These are phyloP conservation scores for Girardinichthys multiradiatus DNA, from an alignment of 2,113 vertebrate species.

Conservation along the genomic window DNA sequence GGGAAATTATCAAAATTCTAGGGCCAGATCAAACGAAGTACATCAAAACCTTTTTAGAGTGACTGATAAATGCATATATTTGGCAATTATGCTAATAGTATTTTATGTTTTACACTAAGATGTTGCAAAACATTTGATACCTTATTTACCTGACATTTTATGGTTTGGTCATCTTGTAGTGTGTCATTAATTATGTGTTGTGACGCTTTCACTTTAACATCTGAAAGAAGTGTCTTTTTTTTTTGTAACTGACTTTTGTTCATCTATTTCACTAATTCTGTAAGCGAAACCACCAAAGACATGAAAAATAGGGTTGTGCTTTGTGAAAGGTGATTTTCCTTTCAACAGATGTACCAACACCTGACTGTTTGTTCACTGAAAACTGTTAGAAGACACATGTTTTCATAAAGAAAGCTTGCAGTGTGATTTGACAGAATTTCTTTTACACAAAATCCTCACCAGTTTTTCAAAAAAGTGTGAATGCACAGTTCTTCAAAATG, in stretches of 20 bases:
- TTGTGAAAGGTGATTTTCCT: too few species aligned
- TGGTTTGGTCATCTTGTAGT: not conserved
- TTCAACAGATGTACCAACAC: not conserved
- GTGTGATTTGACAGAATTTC: too few species aligned
- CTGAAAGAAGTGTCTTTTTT: too few species aligned
- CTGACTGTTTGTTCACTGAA: not conserved
- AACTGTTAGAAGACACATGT: not conserved
- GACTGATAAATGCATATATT: not conserved
- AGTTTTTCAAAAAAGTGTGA: slow-evolving; percentile 6
- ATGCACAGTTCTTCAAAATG: slow-evolving; percentile 9
- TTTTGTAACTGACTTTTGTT: not conserved
- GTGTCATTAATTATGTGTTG: not conserved
- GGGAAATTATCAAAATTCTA: too few species aligned
- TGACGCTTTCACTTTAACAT: not conserved
- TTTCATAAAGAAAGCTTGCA: not conserved
- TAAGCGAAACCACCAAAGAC: too few species aligned
- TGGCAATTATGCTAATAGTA: not conserved
- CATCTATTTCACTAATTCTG: not conserved
- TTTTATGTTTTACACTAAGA: not conserved
- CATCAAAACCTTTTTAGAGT: too few species aligned
- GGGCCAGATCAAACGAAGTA: too few species aligned
- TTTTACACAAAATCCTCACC: too few species aligned
- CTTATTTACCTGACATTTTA: not conserved
- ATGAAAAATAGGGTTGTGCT: too few species aligned
- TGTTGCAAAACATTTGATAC: not conserved